Conservation (phyloP, 2,113 vertebrate genomes). For the Nibea coibor region DNA sequence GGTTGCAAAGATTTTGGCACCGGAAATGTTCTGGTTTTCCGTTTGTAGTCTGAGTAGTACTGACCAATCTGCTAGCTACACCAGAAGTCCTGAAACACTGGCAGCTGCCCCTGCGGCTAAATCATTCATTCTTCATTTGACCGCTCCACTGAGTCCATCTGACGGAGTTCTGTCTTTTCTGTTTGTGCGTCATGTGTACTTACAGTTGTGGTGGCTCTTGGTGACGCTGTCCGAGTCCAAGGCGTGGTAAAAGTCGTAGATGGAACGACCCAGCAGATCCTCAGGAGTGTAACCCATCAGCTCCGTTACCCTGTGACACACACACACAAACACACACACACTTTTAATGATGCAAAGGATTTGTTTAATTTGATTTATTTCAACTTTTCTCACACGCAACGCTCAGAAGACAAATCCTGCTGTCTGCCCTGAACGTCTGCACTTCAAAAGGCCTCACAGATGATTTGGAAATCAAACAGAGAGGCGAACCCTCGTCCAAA, state of each 20-base stretch:
- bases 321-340: conserved; percentile 29
- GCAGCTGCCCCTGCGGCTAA: too few species aligned
- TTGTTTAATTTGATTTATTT: background rate
- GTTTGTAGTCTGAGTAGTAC: too few species aligned
- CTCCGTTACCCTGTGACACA: conserved; percentile 89
- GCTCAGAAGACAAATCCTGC: conserved; percentile 14
- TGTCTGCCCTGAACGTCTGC: background rate
- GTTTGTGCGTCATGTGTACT: conserved; percentile 64
- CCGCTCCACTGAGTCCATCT: too few species aligned
- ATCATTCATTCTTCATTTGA: too few species aligned
- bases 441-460: conserved; percentile 55
- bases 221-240: conserved; percentile 94
- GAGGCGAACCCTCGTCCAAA: conserved; percentile 33
- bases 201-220: conserved; percentile 97
- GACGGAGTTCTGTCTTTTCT: too few species aligned
- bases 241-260: conserved; percentile 96
- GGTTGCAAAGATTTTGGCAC: too few species aligned
- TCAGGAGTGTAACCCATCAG: conserved; percentile 95
- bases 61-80: too few species aligned
- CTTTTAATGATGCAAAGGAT: background rate
- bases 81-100: too few species aligned
- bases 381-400: background rate
- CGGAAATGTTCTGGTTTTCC: too few species aligned
- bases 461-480: conserved; percentile 31
- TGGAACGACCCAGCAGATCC: conserved; percentile 94